A percentile compares a stretch with the other conserved stretches of the same genome.
These are phyloP conservation scores for Gonatopus flavifemur DNA, from an alignment of 1,140 invertebrate species.

Conservation along the genomic window DNA sequence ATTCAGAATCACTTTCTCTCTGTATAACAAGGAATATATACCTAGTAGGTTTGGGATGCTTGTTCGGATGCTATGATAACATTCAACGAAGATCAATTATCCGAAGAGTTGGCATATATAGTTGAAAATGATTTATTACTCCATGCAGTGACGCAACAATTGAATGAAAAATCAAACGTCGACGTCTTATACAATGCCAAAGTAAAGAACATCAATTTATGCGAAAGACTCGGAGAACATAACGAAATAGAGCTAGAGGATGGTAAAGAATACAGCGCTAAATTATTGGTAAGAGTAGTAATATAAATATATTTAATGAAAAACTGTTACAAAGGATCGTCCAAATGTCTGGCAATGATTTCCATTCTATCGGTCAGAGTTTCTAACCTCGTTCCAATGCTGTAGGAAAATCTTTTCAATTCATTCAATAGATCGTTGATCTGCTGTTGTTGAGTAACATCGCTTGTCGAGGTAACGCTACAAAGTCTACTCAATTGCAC, in stretches of 20 bases:
- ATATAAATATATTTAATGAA: slow-evolving; percentile 2
- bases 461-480: slow-evolving; percentile 30
- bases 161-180: slow-evolving; percentile 46
- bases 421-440: slow-evolving; percentile 39
- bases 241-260: slow-evolving; percentile 38
- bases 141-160: slow-evolving; percentile 67
- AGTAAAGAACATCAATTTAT: slow-evolving; percentile 38
- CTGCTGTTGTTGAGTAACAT: slow-evolving; percentile 35
- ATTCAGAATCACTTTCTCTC: not conserved
- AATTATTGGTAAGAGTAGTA: slow-evolving; percentile 47
- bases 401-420: slow-evolving; percentile 41
- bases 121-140: slow-evolving; percentile 92
- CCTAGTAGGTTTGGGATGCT: slow-evolving; percentile 83
- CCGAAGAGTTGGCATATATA: slow-evolving; percentile 81
- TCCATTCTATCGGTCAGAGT: slow-evolving; percentile 37
- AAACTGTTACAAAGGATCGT: slow-evolving; percentile 9
- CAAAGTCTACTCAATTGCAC: slow-evolving; percentile 32
- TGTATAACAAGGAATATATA: slow-evolving; percentile 9
- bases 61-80: slow-evolving; percentile 84
- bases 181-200: slow-evolving; percentile 52
- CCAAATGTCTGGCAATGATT: slow-evolving; percentile 31
- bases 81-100: slow-evolving; percentile 75
- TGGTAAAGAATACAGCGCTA: slow-evolving; percentile 42
- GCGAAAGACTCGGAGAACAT: slow-evolving; percentile 19
- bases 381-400: slow-evolving; percentile 37